phyloP scores from a whole-genome alignment of 2,797 vertebrate species.

The Acrossocheilus wenchowensis region DNA sequence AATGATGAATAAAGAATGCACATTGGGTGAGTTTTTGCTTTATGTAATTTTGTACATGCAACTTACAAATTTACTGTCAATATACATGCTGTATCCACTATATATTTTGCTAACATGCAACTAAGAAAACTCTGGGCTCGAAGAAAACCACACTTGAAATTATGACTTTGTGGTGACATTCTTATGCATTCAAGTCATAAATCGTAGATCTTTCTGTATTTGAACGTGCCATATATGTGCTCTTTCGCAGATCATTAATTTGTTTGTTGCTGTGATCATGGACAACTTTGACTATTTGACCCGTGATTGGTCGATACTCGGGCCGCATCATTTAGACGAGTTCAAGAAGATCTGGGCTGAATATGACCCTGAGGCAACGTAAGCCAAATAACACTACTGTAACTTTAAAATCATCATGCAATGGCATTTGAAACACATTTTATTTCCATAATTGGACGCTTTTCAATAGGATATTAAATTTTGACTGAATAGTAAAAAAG shows the following conservation, averaged over 20 bases:
- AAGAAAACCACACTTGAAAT: too few species aligned
- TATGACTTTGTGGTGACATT: too few species aligned
- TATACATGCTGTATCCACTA: background rate
- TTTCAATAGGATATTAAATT: background rate
- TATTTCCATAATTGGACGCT: background rate
- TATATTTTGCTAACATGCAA: background rate
- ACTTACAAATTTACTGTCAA: background rate
- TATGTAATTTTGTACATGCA: background rate
- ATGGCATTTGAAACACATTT: background rate
- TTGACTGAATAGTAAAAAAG: background rate
- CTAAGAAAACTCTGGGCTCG: background rate
- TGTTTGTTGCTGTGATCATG: slow-evolving; percentile 97
- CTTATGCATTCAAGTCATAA: too few species aligned
- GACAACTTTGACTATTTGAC: slow-evolving; percentile 98
- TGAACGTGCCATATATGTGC: background rate
- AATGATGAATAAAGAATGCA: too few species aligned
- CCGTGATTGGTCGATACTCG: slow-evolving; percentile 94
- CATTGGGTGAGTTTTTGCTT: too few species aligned
- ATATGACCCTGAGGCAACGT: slow-evolving; percentile 95
- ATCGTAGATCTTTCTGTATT: background rate
- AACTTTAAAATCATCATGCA: slow-evolving; percentile 57
- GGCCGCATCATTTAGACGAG: slow-evolving; percentile 93
- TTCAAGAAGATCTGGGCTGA: slow-evolving; percentile 97
- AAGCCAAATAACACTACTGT: slow-evolving; percentile 42
- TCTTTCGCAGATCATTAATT: slow-evolving; percentile 88